Percentiles rank a stretch among this genome's conserved stretches.
These are phyloP conservation scores for Laticauda colubrina DNA, from an alignment of 2,113 vertebrate species.

Conservation along the genomic window DNA sequence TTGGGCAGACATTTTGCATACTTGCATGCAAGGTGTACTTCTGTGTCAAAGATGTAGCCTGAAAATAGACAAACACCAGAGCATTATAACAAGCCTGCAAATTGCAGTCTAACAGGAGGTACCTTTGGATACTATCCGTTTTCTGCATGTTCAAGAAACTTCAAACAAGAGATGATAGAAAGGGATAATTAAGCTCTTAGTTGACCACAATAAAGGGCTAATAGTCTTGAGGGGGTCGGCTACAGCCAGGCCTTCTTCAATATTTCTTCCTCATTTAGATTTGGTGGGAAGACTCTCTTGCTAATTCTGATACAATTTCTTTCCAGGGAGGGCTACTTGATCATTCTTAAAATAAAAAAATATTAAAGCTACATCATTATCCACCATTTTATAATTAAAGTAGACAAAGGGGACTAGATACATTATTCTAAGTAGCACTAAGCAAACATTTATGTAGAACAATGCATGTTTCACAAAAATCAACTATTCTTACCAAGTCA, in stretches of 20 bases:
- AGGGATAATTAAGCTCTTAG: neutral
- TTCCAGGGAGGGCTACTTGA: neutral
- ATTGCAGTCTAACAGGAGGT: neutral
- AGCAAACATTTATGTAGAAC: neutral
- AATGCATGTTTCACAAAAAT: neutral
- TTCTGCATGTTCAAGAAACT: neutral
- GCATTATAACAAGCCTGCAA: neutral
- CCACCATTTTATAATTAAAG: neutral
- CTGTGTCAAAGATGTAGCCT: neutral
- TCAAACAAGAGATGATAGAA: neutral
- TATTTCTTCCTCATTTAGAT: neutral
- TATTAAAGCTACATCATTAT: neutral
- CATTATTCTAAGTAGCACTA: conserved; percentile 2
- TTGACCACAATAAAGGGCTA: neutral
- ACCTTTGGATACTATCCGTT: neutral
- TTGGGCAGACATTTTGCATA: neutral
- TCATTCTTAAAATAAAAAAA: neutral
- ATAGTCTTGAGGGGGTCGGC: too few relatives aligned
- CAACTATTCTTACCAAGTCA: neutral
- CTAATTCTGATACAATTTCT: neutral
- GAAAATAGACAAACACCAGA: neutral
- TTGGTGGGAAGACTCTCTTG: neutral
- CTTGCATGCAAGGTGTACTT: neutral
- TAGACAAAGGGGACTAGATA: neutral
- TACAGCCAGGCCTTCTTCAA: neutral